Percentiles rank a stretch among this genome's conserved stretches.
These are phyloP conservation scores for Onychomys arenicola DNA, from an alignment of 2,797 vertebrate genomes.

Conservation along the genomic window DNA sequence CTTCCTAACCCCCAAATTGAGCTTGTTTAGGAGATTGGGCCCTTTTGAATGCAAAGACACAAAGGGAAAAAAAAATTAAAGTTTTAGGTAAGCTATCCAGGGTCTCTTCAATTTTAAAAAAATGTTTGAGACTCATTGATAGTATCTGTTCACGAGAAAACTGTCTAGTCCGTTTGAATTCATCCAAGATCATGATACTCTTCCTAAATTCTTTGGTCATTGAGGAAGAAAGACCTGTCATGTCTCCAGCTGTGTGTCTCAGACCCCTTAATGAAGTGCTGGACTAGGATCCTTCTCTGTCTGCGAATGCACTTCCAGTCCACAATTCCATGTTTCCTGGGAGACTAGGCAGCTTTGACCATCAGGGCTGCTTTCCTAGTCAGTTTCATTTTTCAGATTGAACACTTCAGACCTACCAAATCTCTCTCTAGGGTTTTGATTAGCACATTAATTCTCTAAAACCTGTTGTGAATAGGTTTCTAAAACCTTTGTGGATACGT, in stretches of 20 bases:
- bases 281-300: background rate
- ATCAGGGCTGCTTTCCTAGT: background rate
- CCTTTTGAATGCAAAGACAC: background rate
- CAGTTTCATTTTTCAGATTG: slow-evolving; percentile 45
- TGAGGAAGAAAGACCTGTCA: background rate
- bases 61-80: background rate
- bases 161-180: slow-evolving; percentile 8
- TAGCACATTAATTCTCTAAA: slow-evolving; percentile 9
- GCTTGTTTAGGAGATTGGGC: background rate
- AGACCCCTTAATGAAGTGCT: background rate
- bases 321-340: background rate
- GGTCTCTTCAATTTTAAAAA: slow-evolving; percentile 28
- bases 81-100: background rate
- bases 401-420: background rate
- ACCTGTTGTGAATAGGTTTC: background rate
- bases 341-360: slow-evolving; percentile 13
- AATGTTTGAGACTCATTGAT: background rate
- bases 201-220: background rate
- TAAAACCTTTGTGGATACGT: background rate
- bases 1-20: background rate
- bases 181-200: background rate
- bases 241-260: background rate
- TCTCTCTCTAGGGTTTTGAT: slow-evolving; percentile 33
- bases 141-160: background rate
- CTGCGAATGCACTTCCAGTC: slow-evolving; percentile 25